phyloP scores from a whole-genome alignment of 2,797 vertebrate genomes.

The Myripristis murdjan region DNA sequence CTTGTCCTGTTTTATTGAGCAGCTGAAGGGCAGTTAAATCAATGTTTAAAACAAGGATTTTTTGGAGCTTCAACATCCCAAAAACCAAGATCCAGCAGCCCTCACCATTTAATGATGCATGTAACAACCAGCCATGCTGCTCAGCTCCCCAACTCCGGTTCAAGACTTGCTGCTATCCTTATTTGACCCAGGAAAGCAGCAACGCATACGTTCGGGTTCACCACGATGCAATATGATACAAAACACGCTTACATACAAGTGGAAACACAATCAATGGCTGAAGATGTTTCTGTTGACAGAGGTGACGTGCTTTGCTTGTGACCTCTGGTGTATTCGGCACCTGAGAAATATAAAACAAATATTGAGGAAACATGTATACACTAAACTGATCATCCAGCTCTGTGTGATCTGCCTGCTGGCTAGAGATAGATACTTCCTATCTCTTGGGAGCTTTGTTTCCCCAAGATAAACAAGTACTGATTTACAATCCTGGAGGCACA shows the following conservation, averaged over 20 bases:
- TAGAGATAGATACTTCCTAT: conserved; percentile 28
- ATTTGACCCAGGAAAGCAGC: not conserved
- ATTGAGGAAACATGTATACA: conserved; percentile 1
- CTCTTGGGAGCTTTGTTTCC: conserved; percentile 40
- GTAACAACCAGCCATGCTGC: conserved; percentile 29
- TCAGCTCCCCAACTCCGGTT: conserved; percentile 2
- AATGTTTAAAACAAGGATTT: not conserved
- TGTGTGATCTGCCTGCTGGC: conserved; percentile 37
- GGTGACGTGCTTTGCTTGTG: not conserved
- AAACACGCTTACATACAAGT: conserved; percentile 14
- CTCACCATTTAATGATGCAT: conserved; percentile 28
- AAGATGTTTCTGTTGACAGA: conserved; percentile 14
- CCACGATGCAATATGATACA: conserved; percentile 4
- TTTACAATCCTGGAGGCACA: conserved; percentile 60
- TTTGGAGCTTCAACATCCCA: conserved; percentile 6
- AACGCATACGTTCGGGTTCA: not conserved
- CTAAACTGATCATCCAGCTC: conserved; percentile 9
- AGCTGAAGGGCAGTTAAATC: not conserved
- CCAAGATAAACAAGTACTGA: conserved; percentile 65
- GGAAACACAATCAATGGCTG: conserved; percentile 18
- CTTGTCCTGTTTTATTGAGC: conserved; percentile 17
- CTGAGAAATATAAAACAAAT: conserved; percentile 22
- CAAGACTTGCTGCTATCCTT: not conserved
- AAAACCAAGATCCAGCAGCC: conserved; percentile 18
- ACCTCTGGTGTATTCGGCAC: conserved; percentile 20